Conservation (phyloP, 2,797 vertebrate species). For the Poeciliopsis gracilis region DNA sequence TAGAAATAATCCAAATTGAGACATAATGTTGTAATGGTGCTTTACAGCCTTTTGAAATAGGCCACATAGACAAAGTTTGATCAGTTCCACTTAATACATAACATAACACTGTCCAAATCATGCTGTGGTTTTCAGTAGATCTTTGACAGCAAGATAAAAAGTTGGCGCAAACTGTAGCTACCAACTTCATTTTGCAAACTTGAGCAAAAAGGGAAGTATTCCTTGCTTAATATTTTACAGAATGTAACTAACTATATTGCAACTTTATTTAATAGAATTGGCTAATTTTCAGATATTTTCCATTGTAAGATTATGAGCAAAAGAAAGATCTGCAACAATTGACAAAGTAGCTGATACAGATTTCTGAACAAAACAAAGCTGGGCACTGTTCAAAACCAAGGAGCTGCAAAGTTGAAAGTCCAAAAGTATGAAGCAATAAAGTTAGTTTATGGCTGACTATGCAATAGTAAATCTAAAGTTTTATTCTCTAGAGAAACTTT, state of each 20-base stretch:
- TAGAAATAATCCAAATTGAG: conserved; percentile 5
- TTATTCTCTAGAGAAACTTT: conserved; percentile 21
- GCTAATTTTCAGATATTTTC: not conserved
- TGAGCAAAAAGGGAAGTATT: not conserved
- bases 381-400: conserved; percentile 18
- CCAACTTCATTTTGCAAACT: not conserved
- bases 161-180: conserved; percentile 15
- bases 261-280: not conserved
- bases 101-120: conserved; percentile 24
- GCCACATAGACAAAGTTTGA: conserved; percentile 9
- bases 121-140: conserved; percentile 18
- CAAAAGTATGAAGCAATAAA: conserved; percentile 54
- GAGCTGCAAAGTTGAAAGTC: conserved; percentile 47
- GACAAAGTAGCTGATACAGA: conserved; percentile 5
- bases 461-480: conserved; percentile 7
- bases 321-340: conserved; percentile 6
- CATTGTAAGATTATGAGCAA: conserved; percentile 1
- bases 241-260: not conserved
- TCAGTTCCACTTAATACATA: conserved; percentile 25
- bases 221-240: not conserved
- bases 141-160: conserved; percentile 24
- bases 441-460: conserved; percentile 28
- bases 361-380: conserved; percentile 28
- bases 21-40: conserved; percentile 7
- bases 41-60: conserved; percentile 32